Evolutionary conservation across 2,888 invertebrate species (phyloP).

Genomic region (Pseudococcus viburni): DNA sequence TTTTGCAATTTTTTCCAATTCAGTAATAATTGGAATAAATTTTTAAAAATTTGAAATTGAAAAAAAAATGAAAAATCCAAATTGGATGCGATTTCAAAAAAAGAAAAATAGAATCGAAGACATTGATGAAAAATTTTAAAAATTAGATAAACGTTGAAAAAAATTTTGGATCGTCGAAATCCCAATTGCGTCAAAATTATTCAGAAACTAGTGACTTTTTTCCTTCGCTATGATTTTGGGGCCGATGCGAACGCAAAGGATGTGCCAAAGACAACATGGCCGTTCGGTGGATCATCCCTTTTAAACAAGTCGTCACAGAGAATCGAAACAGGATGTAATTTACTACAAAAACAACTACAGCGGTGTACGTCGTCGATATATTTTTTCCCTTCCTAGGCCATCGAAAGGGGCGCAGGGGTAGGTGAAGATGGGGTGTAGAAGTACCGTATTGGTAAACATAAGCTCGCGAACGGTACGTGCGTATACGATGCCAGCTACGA

Average conservation of each 20-base stretch:
- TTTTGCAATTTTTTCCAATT: no score
- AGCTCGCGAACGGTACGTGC: conserved; percentile 15
- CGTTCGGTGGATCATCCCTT: background rate
- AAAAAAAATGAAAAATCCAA: no score
- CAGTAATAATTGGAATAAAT: no score
- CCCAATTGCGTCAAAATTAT: no score
- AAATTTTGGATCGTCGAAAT: no score
- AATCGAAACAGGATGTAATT: conserved; percentile 46
- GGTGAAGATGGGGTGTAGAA: background rate
- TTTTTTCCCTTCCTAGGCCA: background rate
- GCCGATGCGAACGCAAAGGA: background rate
- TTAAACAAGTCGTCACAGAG: conserved; percentile 31
- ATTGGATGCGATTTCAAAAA: no score
- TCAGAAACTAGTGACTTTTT: no score
- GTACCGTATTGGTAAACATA: conserved; percentile 24
- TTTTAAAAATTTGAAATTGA: no score
- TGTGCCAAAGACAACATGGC: background rate
- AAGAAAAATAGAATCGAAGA: no score
- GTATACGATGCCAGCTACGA: background rate
- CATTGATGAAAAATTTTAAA: no score
- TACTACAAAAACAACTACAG: conserved; percentile 22
- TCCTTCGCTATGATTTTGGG: no score
- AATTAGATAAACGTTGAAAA: no score
- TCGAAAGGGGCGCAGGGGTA: background rate
- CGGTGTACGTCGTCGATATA: background rate